phyloP scores from a whole-genome alignment of 2,888 invertebrate species.

The Eupithecia dodoneata region DNA sequence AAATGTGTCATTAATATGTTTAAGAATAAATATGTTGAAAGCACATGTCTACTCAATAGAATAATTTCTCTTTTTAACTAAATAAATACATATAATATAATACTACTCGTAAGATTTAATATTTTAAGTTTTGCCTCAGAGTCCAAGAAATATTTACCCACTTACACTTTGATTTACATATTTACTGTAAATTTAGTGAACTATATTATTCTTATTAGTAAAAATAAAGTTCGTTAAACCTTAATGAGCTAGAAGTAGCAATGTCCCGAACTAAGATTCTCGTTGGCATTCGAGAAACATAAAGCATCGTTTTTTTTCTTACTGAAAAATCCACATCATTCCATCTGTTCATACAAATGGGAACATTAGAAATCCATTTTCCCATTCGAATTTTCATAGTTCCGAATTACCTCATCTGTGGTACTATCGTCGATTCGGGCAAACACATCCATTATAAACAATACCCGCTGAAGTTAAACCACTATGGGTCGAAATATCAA shows the following conservation, averaged over 20 bases:
- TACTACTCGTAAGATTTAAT: too few species aligned
- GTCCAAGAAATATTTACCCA: too few species aligned
- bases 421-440: constrained; percentile 20
- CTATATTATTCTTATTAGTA: too few species aligned
- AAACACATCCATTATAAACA: constrained; percentile 45
- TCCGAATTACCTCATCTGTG: neutral
- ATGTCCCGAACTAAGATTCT: neutral
- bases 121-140: too few species aligned
- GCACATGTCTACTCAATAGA: too few species aligned
- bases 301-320: neutral
- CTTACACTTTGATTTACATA: too few species aligned
- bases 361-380: neutral
- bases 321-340: neutral
- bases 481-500: constrained; percentile 50
- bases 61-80: too few species aligned
- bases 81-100: too few species aligned
- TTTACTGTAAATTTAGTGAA: too few species aligned
- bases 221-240: too few species aligned
- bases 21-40: too few species aligned
- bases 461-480: constrained; percentile 44
- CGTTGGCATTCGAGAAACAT: neutral
- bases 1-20: too few species aligned
- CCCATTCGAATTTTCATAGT: neutral
- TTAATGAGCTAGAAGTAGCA: neutral
- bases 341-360: neutral